Base-by-base conservation (phyloP, 2,113 vertebrate genomes). In the Numida meleagris region DNA sequence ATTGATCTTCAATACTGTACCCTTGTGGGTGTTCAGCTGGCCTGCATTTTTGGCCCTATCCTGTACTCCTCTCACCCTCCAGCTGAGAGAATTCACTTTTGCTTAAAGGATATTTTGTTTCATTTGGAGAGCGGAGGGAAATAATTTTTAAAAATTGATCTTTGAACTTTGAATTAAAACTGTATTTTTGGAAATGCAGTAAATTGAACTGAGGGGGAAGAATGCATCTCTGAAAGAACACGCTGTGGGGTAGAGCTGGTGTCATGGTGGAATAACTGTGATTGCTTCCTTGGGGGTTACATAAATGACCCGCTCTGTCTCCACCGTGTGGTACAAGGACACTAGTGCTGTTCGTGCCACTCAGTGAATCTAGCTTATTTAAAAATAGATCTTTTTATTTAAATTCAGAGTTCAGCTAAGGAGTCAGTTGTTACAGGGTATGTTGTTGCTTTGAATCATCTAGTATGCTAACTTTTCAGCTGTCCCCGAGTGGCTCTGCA, bases 271-370 rank as follows among this genome's bases (percentile, higher is more conserved):
- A 48, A 12, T 10, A 51, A 57, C 38, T 58, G 66, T 72, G 55
- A 33, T 19, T 42, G 43, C 38, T 20, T 85, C 91, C 51, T 53
- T 12, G 40, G 6, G 46, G 84, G 61, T 73, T 29, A 10, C 1
- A 2, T 50, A 79, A 94, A 83, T 61, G 33, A 43, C 95, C 96
- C 94, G 57, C 93, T 97, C 94, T 97, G 93, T 95, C 95, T 86
- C 97, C 96, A 96, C 94, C 96, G 66, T 95, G 96, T 97, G 97
- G 97, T 58, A 65, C 78, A 93, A 95, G 59, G n/a, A 73, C 55
- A 68, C 73, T 14, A 58, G 58, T 88, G 82, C 72, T 63, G 0
- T 8, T 88, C 45, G 12, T 82, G 77, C 63, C 13, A 0, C 40
- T 76, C 25, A 0, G 3, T 19, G 33, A 40, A 50, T 66, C 43